Percentiles rank a stretch among this genome's conserved stretches.
Conservation (phyloP, 2,888 invertebrate species). For the Adela reaumurella region DNA sequence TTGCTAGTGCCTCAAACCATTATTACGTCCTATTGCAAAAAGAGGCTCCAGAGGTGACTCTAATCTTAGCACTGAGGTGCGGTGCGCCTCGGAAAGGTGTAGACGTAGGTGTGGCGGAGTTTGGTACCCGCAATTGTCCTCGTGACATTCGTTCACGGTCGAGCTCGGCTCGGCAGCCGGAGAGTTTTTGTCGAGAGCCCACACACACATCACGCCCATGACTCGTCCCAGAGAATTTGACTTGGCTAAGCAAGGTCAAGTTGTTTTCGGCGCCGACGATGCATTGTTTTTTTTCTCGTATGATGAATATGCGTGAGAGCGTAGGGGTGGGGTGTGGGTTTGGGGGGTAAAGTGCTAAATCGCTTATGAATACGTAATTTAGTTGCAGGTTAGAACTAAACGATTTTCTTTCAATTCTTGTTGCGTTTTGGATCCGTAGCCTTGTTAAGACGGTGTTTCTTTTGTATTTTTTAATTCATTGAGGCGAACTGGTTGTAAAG, state of each 20-base stretch:
- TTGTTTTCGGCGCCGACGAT: constrained; percentile 11
- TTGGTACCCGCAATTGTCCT: constrained; percentile 38
- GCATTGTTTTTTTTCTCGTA: constrained; percentile 39
- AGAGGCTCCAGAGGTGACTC: too few relatives aligned
- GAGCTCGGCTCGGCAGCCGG: constrained; percentile 21
- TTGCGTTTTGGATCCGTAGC: too few relatives aligned
- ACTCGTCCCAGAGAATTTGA: constrained; percentile 35
- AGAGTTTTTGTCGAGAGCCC: constrained; percentile 44
- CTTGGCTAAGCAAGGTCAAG: constrained; percentile 42
- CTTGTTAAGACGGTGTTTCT: too few relatives aligned
- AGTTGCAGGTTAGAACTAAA: not conserved
- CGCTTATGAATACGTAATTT: not conserved
- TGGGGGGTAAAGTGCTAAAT: not conserved
- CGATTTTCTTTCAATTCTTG: too few relatives aligned
- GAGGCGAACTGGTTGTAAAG: too few relatives aligned
- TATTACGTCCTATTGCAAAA: too few relatives aligned
- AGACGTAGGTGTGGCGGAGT: too few relatives aligned
- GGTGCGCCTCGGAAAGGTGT: too few relatives aligned
- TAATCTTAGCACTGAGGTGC: too few relatives aligned
- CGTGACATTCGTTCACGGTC: constrained; percentile 28
- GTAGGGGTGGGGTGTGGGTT: not conserved
- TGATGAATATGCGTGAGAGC: not conserved
- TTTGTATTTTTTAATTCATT: too few relatives aligned
- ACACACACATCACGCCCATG: constrained; percentile 42
- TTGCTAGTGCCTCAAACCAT: too few relatives aligned